phyloP scores from a whole-genome alignment of 2,888 invertebrate genomes.

The Lasioglossum figueresi region DNA sequence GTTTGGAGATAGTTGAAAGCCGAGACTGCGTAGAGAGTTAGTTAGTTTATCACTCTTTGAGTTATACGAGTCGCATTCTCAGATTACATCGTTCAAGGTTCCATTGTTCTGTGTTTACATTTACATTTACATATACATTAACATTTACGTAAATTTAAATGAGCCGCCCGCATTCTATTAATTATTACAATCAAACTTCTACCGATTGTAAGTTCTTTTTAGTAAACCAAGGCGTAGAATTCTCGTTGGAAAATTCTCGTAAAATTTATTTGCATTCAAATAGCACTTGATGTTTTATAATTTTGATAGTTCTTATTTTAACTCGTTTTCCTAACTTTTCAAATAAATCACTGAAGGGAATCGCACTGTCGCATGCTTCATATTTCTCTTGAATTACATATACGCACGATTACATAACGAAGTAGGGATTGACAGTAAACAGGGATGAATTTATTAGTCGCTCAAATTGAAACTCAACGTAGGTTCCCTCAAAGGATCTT shows the following conservation, averaged over 20 bases:
- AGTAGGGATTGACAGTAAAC: neutral
- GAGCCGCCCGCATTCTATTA: neutral
- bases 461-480: neutral
- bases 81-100: neutral
- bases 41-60: too few species aligned
- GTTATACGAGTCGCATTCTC: neutral
- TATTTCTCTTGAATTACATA: neutral
- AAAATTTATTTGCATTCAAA: neutral
- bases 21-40: too few species aligned
- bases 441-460: neutral
- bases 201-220: neutral
- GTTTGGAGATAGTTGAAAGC: too few species aligned
- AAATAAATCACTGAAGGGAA: neutral
- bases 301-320: neutral
- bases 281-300: neutral
- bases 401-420: neutral
- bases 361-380: neutral
- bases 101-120: too few species aligned
- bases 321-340: neutral
- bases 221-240: neutral
- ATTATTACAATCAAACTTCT: neutral
- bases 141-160: too few species aligned
- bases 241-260: neutral
- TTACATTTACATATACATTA: too few species aligned
- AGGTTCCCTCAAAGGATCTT: neutral